phyloP scores from a whole-genome alignment of 1,140 invertebrate genomes.

The Lethrus apterus region DNA sequence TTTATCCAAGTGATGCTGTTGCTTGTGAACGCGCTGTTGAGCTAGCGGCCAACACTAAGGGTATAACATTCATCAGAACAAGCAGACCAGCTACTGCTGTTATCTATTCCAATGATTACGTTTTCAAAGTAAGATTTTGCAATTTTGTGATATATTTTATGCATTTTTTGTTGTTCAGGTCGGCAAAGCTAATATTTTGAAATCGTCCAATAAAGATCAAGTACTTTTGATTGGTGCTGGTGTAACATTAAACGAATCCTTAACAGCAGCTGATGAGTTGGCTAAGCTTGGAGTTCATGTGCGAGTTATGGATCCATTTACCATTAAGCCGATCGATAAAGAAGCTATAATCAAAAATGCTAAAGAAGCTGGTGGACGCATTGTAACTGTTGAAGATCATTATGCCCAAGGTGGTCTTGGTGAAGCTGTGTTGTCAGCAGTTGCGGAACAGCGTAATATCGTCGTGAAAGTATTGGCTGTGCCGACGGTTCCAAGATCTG shows the following conservation, averaged over 20 bases:
- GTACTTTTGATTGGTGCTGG: constrained; percentile 82
- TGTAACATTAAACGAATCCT: constrained; percentile 81
- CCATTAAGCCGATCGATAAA: constrained; percentile 86
- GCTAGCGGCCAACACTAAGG: constrained; percentile 90
- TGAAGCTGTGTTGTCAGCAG: constrained; percentile 78
- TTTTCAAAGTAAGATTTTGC: constrained; percentile 61
- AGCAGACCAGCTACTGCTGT: constrained; percentile 85
- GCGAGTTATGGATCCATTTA: constrained; percentile 84
- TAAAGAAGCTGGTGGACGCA: constrained; percentile 62
- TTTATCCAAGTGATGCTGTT: constrained; percentile 96
- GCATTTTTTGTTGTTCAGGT: constrained; percentile 41
- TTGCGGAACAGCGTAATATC: constrained; percentile 64
- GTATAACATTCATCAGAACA: constrained; percentile 93
- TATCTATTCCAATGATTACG: constrained; percentile 81
- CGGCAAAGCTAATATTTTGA: constrained; percentile 75
- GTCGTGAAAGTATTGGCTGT: constrained; percentile 78
- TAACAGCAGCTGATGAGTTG: constrained; percentile 74
- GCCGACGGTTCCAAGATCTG: constrained; percentile 79
- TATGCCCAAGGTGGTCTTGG: constrained; percentile 89
- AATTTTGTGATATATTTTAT: not conserved
- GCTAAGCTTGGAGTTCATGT: constrained; percentile 58
- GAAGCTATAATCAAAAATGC: constrained; percentile 67
- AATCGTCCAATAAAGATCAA: constrained; percentile 61
- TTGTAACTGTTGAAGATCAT: constrained; percentile 93
- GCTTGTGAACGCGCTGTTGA: constrained; percentile 89